Evolutionary conservation across 1,140 invertebrate species (phyloP), one percentile per base, ranked within the genome.

Genomic region (Leptoteleia sp.): DNA sequence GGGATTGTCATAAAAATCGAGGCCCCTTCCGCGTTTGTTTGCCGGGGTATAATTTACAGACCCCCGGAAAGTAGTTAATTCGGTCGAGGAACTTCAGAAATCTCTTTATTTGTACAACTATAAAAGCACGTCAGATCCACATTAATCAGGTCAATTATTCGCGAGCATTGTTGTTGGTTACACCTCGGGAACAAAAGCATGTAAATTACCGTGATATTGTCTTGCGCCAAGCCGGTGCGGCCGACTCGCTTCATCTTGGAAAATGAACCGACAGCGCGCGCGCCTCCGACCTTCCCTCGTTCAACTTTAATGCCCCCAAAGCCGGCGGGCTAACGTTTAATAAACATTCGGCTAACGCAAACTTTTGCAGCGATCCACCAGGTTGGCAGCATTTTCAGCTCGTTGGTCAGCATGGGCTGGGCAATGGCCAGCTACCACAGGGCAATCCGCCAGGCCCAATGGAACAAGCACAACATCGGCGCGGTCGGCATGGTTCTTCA

Each of bases 351-450:
- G 73, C 52, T 57, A 13, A 38, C n/a, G 31, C 16, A n/a, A 29
- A 62, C 19, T n/a, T 78, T 90, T 88, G 37, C 79, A 93, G 92
- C 92, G 88, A 82, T 94, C 1, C 92, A 94, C 84, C 94, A 95
- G 84, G 83, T 92, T n/a, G 87, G 92, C 37, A 94, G 93, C 1
- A 93, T 96, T 47, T 85, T 89, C 4, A 94, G 93, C 45, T 96
- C 95, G 0, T 91, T 96, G 71, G 86, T 93, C 1, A 95, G 94
- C 57, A 93, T 97, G 91, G 94, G 95, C 0, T 96, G 95, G 94
- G 94, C 94, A n/a, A 92, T 97, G 85, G 94, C 94, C 0, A 93
- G 93, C 17, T 97, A 96, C 84, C 94, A 97, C 85, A 91, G 94
- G 67, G 93, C 94, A 12, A 91, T 96, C 38, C 90, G 96, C 38